These are phyloP conservation scores for Bradypus variegatus DNA, from an alignment of 2,797 vertebrate genomes.

Conservation along the genomic window DNA sequence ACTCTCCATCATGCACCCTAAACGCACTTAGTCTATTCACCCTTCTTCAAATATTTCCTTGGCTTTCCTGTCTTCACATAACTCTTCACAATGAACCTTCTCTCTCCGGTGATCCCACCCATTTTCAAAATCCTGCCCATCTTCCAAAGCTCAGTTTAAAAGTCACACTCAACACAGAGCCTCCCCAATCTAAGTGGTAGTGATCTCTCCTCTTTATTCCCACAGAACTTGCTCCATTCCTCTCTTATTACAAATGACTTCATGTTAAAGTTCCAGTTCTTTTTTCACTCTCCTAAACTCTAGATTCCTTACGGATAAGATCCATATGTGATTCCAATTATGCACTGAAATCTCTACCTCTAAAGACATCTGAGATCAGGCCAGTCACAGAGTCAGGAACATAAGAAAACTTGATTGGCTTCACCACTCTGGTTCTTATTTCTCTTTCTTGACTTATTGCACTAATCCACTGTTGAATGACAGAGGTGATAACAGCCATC, in stretches of 20 bases:
- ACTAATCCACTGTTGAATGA: not conserved
- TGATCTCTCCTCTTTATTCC: not conserved
- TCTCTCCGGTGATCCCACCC: not conserved
- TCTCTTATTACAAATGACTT: conserved; percentile 32
- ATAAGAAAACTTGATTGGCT: not conserved
- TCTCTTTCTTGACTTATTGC: conserved; percentile 45
- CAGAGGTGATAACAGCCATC: not conserved
- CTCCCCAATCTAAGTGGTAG: not conserved
- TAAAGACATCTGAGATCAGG: conserved; percentile 23
- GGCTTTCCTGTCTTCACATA: not conserved
- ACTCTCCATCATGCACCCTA: not conserved
- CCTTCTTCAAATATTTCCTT: not conserved
- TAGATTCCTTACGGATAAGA: conserved; percentile 43
- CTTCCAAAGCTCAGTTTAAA: not conserved
- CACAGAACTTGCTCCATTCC: not conserved
- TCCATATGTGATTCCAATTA: conserved; percentile 19
- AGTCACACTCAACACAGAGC: not conserved
- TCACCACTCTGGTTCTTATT: conserved; percentile 23
- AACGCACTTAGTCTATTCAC: not conserved
- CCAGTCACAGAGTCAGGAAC: conserved; percentile 37
- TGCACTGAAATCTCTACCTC: conserved; percentile 21
- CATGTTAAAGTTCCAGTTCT: conserved; percentile 15
- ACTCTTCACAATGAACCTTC: not conserved
- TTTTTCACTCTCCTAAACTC: not conserved
- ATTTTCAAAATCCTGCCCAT: conserved; percentile 2